These are phyloP conservation scores for Halcyon malimbica DNA, from an alignment of 2,113 vertebrate genomes.

Conservation along the genomic window DNA sequence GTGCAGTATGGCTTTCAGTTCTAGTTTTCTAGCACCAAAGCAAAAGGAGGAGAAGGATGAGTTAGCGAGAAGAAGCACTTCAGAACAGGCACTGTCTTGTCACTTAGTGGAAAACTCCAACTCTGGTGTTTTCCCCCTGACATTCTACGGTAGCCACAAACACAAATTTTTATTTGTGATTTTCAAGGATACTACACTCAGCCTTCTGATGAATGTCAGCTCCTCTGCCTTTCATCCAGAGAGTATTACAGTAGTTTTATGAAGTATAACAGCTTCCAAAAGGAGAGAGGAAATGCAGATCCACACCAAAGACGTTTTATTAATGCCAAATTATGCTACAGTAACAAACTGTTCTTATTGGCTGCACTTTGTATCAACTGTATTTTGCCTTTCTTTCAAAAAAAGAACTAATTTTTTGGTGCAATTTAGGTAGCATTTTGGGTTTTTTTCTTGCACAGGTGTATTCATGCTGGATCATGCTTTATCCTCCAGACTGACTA, in stretches of 20 bases:
- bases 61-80: neutral
- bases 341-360: neutral
- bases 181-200: neutral
- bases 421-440: neutral
- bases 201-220: neutral
- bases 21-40: neutral
- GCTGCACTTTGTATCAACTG: neutral
- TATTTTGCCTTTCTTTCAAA: neutral
- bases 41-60: neutral
- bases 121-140: accelerated
- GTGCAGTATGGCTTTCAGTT: neutral
- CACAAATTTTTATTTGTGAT: neutral
- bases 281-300: neutral
- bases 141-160: neutral
- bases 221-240: neutral
- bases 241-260: neutral
- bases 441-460: neutral
- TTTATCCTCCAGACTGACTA: neutral
- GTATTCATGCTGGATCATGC: neutral
- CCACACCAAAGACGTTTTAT: neutral
- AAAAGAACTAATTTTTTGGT: neutral
- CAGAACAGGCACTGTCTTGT: neutral
- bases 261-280: neutral
- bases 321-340: neutral
- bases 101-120: neutral